Evolutionary conservation across 2,888 invertebrate genomes (phyloP).

Genomic region (Polyploca ridens): DNA sequence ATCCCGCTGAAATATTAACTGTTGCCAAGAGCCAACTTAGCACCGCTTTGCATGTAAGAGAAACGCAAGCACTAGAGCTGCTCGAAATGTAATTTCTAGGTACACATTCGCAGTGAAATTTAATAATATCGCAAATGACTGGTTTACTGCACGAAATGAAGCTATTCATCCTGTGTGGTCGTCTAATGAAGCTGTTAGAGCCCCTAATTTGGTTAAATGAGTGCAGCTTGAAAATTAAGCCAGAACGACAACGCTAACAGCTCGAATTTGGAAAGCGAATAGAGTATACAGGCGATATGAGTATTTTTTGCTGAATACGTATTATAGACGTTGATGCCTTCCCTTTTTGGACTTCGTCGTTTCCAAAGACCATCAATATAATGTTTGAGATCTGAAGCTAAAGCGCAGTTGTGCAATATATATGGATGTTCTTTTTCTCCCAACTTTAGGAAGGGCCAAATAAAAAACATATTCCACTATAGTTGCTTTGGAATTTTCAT

Average conservation of each 20-base stretch:
- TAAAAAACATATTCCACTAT: neutral
- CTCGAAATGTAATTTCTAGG: neutral
- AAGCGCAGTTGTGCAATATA: too few species aligned
- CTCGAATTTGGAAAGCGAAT: neutral
- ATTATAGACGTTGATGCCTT: too few species aligned
- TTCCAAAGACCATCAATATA: too few species aligned
- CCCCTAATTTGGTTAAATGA: constrained; percentile 52
- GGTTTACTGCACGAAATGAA: constrained; percentile 33
- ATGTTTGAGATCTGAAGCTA: too few species aligned
- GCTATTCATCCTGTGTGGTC: constrained; percentile 41
- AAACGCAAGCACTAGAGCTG: neutral
- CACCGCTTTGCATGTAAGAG: constrained; percentile 5
- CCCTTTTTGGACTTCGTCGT: too few species aligned
- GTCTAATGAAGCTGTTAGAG: constrained; percentile 46
- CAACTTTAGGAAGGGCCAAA: neutral
- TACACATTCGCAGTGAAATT: constrained; percentile 1
- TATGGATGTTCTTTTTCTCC: too few species aligned
- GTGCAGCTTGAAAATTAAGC: constrained; percentile 47
- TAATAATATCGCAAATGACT: constrained; percentile 15
- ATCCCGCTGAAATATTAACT: constrained; percentile 1
- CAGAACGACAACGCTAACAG: neutral
- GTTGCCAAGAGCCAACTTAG: constrained; percentile 1
- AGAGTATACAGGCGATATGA: neutral
- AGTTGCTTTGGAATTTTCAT: neutral
- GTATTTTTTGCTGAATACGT: neutral